Base-by-base conservation (phyloP, 1,140 invertebrate species). In the Vollenhovia emeryi region DNA sequence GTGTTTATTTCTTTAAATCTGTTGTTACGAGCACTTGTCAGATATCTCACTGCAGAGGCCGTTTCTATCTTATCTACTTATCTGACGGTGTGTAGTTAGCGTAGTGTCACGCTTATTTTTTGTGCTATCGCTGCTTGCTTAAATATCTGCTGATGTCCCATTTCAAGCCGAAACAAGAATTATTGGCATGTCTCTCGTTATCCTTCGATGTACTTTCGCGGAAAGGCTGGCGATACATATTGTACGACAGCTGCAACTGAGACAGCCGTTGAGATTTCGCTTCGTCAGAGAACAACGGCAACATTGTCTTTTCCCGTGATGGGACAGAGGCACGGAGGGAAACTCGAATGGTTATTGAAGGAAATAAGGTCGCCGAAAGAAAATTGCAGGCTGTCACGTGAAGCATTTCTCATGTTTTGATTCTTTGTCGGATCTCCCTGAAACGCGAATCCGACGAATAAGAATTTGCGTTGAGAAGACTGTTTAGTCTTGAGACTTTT, bases 371-470 rank as follows among this genome's bases (percentile, higher is more conserved):
- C 57, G 64, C 75, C 43, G 50, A 87, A 59, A 85, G 80, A 84
- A 79, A 79, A 79, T 64, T 79, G 62, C 86, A 55, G 84, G 60
- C 75, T 59, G 82, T 87, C 66, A 87, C 66, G 66, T 74, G 50
- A 86, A 64, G 36, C 74, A 64, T 78, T 80, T 85, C 30, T 69
- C 76, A 87, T 88, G 60, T 52, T 66, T 82, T 73, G 78, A 82
- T 82, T 82, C 78, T 82, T 82, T 43, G 78, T 30, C 3, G 36
- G 11, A 21, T 24, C 24, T 71, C 15, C 11, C 27, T 82, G 78
- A 68, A 55, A 68, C 11, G 30, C 9, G 45, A 82, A 45, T 62
- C 33, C 36, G 30, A 18, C 36, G n/a, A 30, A 73, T 57, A 45
- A 59, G 48, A 82, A 57, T 64, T 27, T 30, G 24, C 33, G 40